A percentile compares a stretch with the other conserved stretches of the same genome.
Evolutionary conservation across 2,113 vertebrate species (phyloP).

Genomic region (Laticauda laticaudata): DNA sequence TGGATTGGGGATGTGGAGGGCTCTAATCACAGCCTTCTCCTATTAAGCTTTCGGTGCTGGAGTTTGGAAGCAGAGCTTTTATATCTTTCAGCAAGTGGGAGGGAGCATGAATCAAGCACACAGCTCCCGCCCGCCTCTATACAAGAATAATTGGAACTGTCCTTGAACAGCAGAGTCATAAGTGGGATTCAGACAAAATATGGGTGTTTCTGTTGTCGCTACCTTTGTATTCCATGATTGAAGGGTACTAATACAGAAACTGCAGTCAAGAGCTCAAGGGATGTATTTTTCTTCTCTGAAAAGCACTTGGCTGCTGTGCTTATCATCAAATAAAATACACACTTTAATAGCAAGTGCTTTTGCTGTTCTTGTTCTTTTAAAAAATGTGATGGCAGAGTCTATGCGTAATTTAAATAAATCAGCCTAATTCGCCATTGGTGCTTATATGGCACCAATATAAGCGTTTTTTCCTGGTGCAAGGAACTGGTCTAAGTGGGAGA

Average conservation of each 20-base stretch:
- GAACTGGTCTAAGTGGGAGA: too few species aligned
- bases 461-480: too few species aligned
- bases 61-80: conserved; percentile 51
- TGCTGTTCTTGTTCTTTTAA: background rate
- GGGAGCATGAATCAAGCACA: conserved; percentile 26
- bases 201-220: background rate
- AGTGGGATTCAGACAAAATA: conserved; percentile 23
- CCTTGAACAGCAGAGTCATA: conserved; percentile 49
- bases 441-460: too few species aligned
- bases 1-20: accelerated
- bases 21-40: accelerated
- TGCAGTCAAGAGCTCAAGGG: background rate
- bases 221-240: background rate
- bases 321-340: background rate
- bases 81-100: conserved; percentile 68
- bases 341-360: background rate
- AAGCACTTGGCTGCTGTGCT: background rate
- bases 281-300: background rate
- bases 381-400: background rate
- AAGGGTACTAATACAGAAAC: background rate
- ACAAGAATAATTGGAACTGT: conserved; percentile 54
- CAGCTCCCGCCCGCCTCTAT: conserved; percentile 22
- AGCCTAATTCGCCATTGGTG: too few species aligned
- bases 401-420: background rate
- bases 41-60: accelerated